Conservation (phyloP, 2,113 vertebrate species). For the Anser brachyrhynchus region DNA sequence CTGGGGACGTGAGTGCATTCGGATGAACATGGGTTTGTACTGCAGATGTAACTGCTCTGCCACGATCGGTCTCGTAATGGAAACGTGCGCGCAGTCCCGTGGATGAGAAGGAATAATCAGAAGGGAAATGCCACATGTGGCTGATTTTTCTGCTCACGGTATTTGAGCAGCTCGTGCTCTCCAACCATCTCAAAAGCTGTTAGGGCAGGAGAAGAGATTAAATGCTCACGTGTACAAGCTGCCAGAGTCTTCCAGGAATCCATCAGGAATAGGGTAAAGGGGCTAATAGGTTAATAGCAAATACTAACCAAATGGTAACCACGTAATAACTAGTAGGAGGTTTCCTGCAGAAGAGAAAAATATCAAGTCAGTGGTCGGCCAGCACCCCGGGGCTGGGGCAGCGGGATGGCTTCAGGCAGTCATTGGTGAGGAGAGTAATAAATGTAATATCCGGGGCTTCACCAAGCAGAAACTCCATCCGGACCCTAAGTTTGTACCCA, state of each 20-base stretch:
- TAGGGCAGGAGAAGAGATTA: not conserved
- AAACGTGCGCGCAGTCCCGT: rapidly evolving
- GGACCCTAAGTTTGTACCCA: not conserved
- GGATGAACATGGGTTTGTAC: not conserved
- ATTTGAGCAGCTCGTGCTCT: not conserved
- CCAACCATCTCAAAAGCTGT: rapidly evolving
- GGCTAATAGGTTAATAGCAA: not conserved
- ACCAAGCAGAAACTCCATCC: not conserved
- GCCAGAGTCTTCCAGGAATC: not conserved
- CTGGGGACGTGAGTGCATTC: rapidly evolving
- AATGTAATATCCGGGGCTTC: not conserved
- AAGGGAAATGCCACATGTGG: conserved; percentile 33
- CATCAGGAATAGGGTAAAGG: rapidly evolving
- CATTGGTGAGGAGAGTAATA: not conserved
- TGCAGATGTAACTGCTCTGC: not conserved
- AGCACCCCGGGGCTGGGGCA: rapidly evolving
- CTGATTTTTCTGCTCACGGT: not conserved
- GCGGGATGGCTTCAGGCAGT: not conserved
- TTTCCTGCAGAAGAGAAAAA: not conserved
- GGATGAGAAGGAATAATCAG: not conserved
- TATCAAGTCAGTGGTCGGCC: not conserved
- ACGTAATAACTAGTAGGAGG: not conserved
- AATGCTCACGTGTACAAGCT: not conserved
- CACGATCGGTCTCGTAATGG: rapidly evolving
- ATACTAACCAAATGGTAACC: not conserved